Base-by-base conservation (phyloP, 2,797 vertebrate species). In the Diplodus puntazzo region DNA sequence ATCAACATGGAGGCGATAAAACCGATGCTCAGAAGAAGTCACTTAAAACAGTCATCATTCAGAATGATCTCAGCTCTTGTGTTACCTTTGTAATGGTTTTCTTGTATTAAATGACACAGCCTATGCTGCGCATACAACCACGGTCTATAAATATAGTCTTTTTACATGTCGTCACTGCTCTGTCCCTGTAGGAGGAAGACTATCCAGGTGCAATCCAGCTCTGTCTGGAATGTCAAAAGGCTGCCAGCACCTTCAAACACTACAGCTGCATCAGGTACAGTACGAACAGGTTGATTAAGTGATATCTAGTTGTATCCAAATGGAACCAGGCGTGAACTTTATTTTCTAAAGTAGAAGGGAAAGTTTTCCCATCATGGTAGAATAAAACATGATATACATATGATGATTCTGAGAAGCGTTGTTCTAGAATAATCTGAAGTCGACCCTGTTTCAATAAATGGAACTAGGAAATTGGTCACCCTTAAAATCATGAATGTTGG, bases 201-300 rank as follows among this genome's bases (percentile, higher is more conserved):
- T 99, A 99, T 83, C 97, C 98, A 80, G 98, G 97, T 88, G 98
- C 98, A 67, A 99, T 99, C 91, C 98, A 99, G 89, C 94, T 99
- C 66, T 99, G 98, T 81, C 93, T 99, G 90, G 98, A 99, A 92
- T 99, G 98, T 86, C 98, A 99, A 89, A 98, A 99, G 89, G 98
- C 98, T 53, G 98, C 98, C 86, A 99, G 98, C 93, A 99, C 98
- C 77, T 99, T 99, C 92, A 99, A 97, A 93, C 98, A 99, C 96
- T 99, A 99, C 92, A 99, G 97, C 91, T 99, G 98, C 88, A 99
- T 99, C 93, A 99, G 98, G 98, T 99, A 90, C 43, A 53, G 75
- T 46, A 94, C 73, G 57, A 83, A 27, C 65, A 72, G 5, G 60
- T 4, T 69, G 73, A 84, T 21, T 1, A 6, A 73, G 30, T 20